Conservation (phyloP, 2,888 invertebrate genomes). For the Ichneumoninae sp. region DNA sequence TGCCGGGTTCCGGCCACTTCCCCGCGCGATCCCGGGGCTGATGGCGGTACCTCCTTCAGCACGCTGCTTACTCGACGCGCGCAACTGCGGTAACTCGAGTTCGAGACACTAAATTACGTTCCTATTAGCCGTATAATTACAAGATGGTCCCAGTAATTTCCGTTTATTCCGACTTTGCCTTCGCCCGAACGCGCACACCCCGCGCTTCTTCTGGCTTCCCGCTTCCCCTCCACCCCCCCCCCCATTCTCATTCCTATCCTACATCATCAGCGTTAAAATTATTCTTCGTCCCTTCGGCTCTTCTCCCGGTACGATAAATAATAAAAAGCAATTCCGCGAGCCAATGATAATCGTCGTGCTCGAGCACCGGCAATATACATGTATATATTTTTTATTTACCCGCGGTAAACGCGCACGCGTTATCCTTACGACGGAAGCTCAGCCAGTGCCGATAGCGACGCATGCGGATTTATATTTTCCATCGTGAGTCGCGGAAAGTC, state of each 20-base stretch:
- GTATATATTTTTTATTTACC: conserved; percentile 44
- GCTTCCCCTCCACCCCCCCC: conserved; percentile 22
- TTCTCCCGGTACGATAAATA: conserved; percentile 34
- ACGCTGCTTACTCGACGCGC: conserved; percentile 66
- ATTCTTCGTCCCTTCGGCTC: conserved; percentile 23
- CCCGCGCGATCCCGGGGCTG: conserved; percentile 30
- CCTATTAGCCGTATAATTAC: conserved; percentile 85
- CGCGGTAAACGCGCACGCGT: conserved; percentile 50
- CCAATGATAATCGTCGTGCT: conserved; percentile 60
- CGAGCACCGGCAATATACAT: conserved; percentile 30
- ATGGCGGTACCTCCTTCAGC: conserved; percentile 68
- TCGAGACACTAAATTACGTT: conserved; percentile 85
- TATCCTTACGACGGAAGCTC: conserved; percentile 37
- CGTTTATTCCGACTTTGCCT: conserved; percentile 80
- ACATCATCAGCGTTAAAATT: conserved; percentile 57
- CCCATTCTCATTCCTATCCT: conserved; percentile 18
- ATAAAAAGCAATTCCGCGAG: conserved; percentile 36
- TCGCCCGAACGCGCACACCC: conserved; percentile 54
- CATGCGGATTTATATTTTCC: conserved; percentile 61
- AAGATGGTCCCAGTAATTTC: conserved; percentile 84
- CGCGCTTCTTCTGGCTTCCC: background rate
- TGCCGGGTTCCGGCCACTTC: conserved; percentile 16
- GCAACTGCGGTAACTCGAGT: conserved; percentile 81
- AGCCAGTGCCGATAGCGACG: conserved; percentile 24
- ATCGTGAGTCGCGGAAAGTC: conserved; percentile 52